phyloP scores from a whole-genome alignment of 1,140 invertebrate genomes.

The Plectrocnemia conspersa region DNA sequence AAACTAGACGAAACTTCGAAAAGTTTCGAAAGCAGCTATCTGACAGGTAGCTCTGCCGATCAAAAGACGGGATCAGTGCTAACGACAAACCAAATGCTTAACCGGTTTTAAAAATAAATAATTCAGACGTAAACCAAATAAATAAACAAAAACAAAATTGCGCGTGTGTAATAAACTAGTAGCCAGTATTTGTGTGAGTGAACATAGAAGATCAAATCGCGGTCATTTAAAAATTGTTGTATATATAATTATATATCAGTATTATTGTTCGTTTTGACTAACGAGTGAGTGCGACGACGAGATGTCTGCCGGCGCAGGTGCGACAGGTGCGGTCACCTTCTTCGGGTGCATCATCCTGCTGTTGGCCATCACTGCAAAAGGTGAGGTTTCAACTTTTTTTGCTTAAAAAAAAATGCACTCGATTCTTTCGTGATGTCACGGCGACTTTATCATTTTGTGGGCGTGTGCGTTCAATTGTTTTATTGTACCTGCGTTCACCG shows the following conservation, averaged over 20 bases:
- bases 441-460: too few species aligned
- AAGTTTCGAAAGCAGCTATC: too few species aligned
- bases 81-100: too few species aligned
- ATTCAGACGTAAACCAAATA: neutral
- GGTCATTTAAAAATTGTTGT: too few species aligned
- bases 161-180: neutral
- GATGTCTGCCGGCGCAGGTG: slow-evolving; percentile 21
- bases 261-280: neutral
- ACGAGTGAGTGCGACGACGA: slow-evolving; percentile 20
- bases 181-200: neutral
- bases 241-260: slow-evolving; percentile 1
- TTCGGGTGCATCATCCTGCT: slow-evolving; percentile 19
- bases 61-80: too few species aligned
- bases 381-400: slow-evolving; percentile 13
- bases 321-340: slow-evolving; percentile 29
- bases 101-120: neutral
- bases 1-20: too few species aligned
- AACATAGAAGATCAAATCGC: neutral
- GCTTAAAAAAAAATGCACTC: too few species aligned
- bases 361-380: slow-evolving; percentile 19
- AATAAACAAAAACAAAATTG: neutral
- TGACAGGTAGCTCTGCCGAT: too few species aligned
- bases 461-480: too few species aligned
- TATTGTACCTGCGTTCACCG: too few species aligned
- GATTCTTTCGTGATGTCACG: too few species aligned